A percentile compares a stretch with the other conserved stretches of the same genome.
phyloP scores from a whole-genome alignment of 1,140 invertebrate species.

The Mesaphorura yosii region DNA sequence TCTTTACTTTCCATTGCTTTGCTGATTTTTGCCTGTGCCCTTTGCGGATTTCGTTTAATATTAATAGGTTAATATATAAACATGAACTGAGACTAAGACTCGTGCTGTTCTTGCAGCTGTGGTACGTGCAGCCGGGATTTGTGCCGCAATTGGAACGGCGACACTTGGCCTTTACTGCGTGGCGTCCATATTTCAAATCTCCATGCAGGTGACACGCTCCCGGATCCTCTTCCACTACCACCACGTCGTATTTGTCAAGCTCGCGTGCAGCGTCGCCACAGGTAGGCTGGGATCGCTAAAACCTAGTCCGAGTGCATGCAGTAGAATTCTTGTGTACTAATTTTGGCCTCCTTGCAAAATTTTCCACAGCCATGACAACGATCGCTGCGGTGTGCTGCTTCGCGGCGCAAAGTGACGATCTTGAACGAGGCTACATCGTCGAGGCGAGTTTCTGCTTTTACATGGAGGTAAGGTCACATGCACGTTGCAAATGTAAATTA shows the following conservation, averaged over 20 bases:
- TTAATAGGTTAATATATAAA: no score
- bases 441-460: slow-evolving; percentile 68
- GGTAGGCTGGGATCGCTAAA: slow-evolving; percentile 47
- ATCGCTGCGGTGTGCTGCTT: slow-evolving; percentile 65
- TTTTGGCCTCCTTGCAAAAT: not conserved
- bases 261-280: slow-evolving; percentile 58
- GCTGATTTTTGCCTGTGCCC: no score
- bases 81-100: no score
- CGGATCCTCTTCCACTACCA: slow-evolving; percentile 54
- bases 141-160: slow-evolving; percentile 55
- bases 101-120: slow-evolving; percentile 49
- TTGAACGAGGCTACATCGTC: slow-evolving; percentile 57
- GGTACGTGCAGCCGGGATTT: slow-evolving; percentile 62
- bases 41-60: no score
- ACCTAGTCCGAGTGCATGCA: not conserved
- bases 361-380: slow-evolving; percentile 56
- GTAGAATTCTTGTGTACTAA: not conserved
- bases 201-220: slow-evolving; percentile 44
- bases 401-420: slow-evolving; percentile 65
- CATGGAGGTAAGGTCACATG: slow-evolving; percentile 56
- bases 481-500: no score
- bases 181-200: slow-evolving; percentile 62
- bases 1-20: no score
- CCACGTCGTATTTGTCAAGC: slow-evolving; percentile 58
- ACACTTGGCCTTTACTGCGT: slow-evolving; percentile 60